Conservation (phyloP, 2,797 vertebrate genomes). For the Acrossocheilus wenchowensis region DNA sequence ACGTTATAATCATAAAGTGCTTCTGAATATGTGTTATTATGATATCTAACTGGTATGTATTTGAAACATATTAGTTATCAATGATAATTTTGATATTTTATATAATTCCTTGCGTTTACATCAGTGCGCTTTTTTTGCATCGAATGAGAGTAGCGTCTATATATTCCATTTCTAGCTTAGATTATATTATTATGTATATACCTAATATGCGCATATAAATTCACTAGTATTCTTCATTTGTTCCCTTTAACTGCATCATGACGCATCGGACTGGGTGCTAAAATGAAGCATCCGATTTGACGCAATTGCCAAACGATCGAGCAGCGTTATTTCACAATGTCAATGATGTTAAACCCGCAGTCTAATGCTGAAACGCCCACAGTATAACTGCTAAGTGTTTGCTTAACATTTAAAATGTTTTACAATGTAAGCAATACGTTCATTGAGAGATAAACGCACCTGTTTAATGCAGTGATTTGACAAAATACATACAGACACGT, state of each 20-base stretch:
- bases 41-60: background rate
- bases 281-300: constrained; percentile 34
- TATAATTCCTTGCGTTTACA: background rate
- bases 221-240: background rate
- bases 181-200: background rate
- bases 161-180: background rate
- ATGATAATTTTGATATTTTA: background rate
- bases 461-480: background rate
- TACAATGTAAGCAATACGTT: background rate
- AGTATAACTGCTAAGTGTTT: background rate
- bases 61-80: background rate
- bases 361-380: background rate
- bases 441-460: background rate
- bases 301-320: constrained; percentile 39
- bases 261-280: constrained; percentile 48
- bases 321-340: constrained; percentile 17
- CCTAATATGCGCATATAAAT: constrained; percentile 17
- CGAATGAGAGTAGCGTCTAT: background rate
- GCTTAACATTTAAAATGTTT: background rate
- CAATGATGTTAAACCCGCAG: background rate
- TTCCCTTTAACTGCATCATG: constrained; percentile 47
- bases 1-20: background rate
- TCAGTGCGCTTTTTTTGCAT: background rate
- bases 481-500: background rate
- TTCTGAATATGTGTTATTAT: background rate